Conservation (phyloP, 2,113 vertebrate genomes). For the Burhinus bistriatus region DNA sequence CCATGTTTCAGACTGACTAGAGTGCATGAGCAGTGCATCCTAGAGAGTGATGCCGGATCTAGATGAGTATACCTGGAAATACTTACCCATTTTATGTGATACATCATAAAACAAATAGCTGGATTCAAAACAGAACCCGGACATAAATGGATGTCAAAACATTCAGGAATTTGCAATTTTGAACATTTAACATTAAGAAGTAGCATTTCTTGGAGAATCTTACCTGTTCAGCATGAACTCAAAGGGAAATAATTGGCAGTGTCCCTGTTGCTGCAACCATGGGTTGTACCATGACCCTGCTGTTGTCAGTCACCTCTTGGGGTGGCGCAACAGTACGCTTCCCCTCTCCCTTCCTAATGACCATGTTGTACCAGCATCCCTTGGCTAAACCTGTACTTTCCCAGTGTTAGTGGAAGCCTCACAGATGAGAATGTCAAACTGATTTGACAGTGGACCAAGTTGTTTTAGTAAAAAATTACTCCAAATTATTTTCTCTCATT, state of each 20-base stretch:
- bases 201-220: background rate
- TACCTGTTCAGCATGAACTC: background rate
- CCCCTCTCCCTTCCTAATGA: background rate
- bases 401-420: background rate
- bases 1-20: background rate
- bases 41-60: rapidly evolving
- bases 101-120: background rate
- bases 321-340: background rate
- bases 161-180: background rate
- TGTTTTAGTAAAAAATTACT: background rate
- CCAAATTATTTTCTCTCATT: background rate
- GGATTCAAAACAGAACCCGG: background rate
- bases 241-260: background rate
- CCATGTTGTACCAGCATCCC: background rate
- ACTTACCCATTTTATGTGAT: background rate
- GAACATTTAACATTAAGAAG: background rate
- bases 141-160: background rate
- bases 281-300: background rate
- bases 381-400: background rate
- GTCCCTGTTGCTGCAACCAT: background rate
- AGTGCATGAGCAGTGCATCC: rapidly evolving
- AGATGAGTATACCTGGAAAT: background rate
- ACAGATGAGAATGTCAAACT: background rate
- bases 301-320: background rate
- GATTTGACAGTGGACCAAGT: background rate